Evolutionary conservation across 2,797 vertebrate species (phyloP).

Genomic region (Enteromius mattozi): DNA sequence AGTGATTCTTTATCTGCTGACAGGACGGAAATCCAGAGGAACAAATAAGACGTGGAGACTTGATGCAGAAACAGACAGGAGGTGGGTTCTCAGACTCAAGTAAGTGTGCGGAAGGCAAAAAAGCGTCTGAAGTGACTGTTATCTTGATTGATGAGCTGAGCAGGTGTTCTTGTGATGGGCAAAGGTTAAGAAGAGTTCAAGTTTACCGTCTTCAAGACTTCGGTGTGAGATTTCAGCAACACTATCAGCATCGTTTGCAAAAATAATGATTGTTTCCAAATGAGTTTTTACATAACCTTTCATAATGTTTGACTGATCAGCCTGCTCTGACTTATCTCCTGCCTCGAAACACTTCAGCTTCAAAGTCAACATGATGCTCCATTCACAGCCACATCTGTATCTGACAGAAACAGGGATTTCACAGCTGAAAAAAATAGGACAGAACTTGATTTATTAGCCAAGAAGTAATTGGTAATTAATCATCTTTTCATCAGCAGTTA

Average conservation of each 20-base stretch:
- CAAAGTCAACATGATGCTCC: not conserved
- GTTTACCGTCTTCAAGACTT: not conserved
- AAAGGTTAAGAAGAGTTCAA: constrained; percentile 49
- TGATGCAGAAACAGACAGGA: constrained; percentile 5
- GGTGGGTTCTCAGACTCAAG: not conserved
- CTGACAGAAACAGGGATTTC: not conserved
- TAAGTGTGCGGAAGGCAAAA: constrained; percentile 43
- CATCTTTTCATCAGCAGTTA: too few species aligned
- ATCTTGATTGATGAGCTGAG: constrained; percentile 47
- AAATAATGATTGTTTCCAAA: not conserved
- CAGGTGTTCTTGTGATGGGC: constrained; percentile 54
- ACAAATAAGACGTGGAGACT: constrained; percentile 46
- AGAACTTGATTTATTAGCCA: not conserved
- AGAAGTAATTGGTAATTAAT: not conserved
- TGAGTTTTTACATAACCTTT: not conserved
- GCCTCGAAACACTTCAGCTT: not conserved
- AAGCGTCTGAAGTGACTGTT: constrained; percentile 45
- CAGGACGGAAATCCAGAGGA: constrained; percentile 42
- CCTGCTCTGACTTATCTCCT: not conserved
- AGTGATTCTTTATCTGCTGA: constrained; percentile 30
- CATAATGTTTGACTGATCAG: not conserved
- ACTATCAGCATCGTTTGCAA: not conserved
- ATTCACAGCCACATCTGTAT: not conserved
- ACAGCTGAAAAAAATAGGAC: not conserved
- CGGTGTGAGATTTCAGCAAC: not conserved